These are phyloP conservation scores for Porites australiensis DNA, from an alignment of 64 coral and sea anemone genomes.

Conservation along the genomic window DNA sequence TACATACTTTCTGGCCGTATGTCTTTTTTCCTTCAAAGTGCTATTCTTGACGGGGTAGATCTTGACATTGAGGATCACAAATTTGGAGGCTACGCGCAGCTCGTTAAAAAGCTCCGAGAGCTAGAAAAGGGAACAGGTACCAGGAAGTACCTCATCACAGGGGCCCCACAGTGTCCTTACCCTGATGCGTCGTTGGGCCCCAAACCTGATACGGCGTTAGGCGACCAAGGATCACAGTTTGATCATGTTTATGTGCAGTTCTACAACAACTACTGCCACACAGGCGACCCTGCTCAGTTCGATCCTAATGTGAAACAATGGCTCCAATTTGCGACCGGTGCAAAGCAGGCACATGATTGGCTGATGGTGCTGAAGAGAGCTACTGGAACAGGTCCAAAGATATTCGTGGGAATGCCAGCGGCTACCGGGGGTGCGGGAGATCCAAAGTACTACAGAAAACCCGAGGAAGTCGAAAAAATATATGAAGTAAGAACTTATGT, in stretches of 20 bases:
- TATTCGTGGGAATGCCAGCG: slow-evolving; percentile 17
- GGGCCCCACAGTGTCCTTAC: slow-evolving; percentile 10
- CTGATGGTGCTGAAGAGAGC: neutral
- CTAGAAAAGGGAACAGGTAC: neutral
- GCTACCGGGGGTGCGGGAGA: neutral
- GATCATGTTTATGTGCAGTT: slow-evolving; percentile 16
- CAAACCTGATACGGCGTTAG: neutral
- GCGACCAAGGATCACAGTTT: neutral
- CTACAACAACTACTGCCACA: slow-evolving; percentile 14
- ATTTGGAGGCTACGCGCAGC: slow-evolving; percentile 2
- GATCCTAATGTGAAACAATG: slow-evolving; percentile 3
- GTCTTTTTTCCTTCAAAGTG: neutral
- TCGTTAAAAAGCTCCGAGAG: neutral
- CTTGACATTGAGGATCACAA: slow-evolving; percentile 9
- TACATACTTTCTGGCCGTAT: neutral
- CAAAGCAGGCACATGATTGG: neutral
- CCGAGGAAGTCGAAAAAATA: neutral
- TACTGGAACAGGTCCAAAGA: neutral
- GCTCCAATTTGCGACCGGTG: neutral
- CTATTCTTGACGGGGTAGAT: slow-evolving; percentile 4
- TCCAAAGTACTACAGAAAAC: neutral
- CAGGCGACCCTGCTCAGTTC: neutral
- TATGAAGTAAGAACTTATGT: neutral
- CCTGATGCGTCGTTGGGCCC: slow-evolving; percentile 18
- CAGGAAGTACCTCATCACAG: slow-evolving; percentile 15